These are phyloP conservation scores for Cygnus buccinator DNA, from an alignment of 2,113 vertebrate species.

Conservation along the genomic window DNA sequence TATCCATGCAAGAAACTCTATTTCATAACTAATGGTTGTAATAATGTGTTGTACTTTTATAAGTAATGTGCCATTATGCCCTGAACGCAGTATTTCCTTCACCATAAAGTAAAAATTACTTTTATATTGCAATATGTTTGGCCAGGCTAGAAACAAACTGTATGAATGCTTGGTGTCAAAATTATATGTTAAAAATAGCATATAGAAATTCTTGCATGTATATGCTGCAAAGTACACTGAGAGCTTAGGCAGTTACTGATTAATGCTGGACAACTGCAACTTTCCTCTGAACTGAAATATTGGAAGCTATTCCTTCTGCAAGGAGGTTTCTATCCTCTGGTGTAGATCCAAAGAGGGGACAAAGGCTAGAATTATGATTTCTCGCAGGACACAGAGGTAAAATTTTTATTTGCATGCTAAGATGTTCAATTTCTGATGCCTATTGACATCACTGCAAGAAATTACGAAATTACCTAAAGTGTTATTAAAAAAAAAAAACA, in stretches of 20 bases:
- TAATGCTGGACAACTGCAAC: neutral
- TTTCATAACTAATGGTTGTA: conserved; percentile 5
- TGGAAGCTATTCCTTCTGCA: neutral
- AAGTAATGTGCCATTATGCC: neutral
- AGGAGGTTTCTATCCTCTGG: neutral
- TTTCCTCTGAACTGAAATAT: neutral
- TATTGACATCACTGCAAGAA: neutral
- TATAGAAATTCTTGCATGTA: too few relatives aligned
- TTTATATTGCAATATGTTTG: neutral
- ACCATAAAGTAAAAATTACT: neutral
- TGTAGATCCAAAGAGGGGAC: neutral
- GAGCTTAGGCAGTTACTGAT: neutral
- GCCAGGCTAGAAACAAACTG: neutral
- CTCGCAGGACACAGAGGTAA: neutral
- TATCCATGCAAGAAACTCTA: conserved; percentile 27
- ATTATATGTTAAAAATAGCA: neutral
- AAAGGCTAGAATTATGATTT: neutral
- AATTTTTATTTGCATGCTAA: neutral
- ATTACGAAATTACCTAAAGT: neutral
- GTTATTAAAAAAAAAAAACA: neutral
- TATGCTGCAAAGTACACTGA: neutral
- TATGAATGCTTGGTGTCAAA: neutral
- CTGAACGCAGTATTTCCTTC: neutral
- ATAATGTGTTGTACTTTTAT: neutral
- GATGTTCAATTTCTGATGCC: neutral